Percentiles rank a stretch among this genome's conserved stretches.
Evolutionary conservation across 2,888 invertebrate genomes (phyloP).

Genomic region (Deilephila elpenor): DNA sequence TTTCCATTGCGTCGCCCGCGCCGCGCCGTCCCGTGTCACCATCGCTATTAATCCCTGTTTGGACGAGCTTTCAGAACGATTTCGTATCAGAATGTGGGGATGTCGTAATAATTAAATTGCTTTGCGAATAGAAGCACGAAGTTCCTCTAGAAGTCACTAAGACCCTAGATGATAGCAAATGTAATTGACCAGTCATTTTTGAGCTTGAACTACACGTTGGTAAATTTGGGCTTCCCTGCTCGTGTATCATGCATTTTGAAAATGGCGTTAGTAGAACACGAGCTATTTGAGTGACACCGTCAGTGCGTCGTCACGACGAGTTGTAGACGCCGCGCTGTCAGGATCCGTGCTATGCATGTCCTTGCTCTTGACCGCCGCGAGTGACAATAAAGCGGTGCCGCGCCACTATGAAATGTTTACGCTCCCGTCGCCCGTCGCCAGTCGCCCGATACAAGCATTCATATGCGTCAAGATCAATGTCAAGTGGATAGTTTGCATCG

Average conservation of each 20-base stretch:
- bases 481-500: conserved; percentile 46
- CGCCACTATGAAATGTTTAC: conserved; percentile 40
- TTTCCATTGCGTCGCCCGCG: background rate
- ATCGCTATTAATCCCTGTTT: background rate
- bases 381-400: conserved; percentile 33
- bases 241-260: background rate
- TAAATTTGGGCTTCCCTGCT: too few relatives aligned
- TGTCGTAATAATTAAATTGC: background rate
- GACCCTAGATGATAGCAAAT: background rate
- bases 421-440: conserved; percentile 14
- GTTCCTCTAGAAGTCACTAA: background rate
- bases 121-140: background rate
- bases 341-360: conserved; percentile 29
- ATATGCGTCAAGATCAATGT: conserved; percentile 47
- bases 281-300: background rate
- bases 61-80: background rate
- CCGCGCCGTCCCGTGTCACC: background rate
- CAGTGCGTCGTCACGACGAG: background rate
- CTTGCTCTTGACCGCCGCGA: conserved; percentile 48
- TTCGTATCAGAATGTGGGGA: background rate
- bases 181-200: background rate
- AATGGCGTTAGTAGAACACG: background rate
- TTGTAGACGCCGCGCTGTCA: background rate
- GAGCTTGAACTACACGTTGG: too few relatives aligned
- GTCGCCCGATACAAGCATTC: conserved; percentile 9